These are phyloP conservation scores for Falco berigora DNA, from an alignment of 2,797 vertebrate genomes.

Conservation along the genomic window DNA sequence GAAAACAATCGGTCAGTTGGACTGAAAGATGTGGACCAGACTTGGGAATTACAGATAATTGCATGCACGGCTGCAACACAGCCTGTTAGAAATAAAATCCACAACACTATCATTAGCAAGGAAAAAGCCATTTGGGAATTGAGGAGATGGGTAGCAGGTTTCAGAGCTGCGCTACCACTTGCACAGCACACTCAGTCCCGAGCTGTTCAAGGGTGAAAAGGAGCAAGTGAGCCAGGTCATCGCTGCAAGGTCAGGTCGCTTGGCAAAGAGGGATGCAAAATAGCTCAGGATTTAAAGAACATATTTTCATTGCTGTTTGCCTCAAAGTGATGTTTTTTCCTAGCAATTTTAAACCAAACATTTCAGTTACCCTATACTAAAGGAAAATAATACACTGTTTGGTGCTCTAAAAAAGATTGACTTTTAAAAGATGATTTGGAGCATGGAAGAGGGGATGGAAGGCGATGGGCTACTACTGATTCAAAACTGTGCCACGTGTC, in stretches of 20 bases:
- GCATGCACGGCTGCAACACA: rapidly evolving
- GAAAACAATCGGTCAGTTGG: background rate
- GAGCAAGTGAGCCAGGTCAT: rapidly evolving
- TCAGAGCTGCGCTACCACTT: background rate
- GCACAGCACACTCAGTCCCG: rapidly evolving
- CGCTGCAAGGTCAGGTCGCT: rapidly evolving
- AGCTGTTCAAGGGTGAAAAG: background rate
- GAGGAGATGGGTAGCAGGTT: background rate
- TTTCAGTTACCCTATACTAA: background rate
- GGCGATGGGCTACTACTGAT: background rate
- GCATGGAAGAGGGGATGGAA: background rate
- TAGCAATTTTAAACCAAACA: background rate
- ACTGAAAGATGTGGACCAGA: background rate
- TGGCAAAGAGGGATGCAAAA: too few species aligned
- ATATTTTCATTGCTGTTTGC: background rate
- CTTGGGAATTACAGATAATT: background rate
- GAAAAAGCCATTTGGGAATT: background rate
- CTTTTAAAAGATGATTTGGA: background rate
- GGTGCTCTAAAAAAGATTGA: background rate
- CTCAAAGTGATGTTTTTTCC: background rate
- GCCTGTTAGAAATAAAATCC: background rate
- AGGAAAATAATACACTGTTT: background rate
- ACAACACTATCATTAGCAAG: rapidly evolving
- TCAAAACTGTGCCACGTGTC: background rate
- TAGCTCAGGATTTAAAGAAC: too few species aligned